Base-by-base conservation (phyloP, 2,797 vertebrate genomes). In the Sebastes minor region DNA sequence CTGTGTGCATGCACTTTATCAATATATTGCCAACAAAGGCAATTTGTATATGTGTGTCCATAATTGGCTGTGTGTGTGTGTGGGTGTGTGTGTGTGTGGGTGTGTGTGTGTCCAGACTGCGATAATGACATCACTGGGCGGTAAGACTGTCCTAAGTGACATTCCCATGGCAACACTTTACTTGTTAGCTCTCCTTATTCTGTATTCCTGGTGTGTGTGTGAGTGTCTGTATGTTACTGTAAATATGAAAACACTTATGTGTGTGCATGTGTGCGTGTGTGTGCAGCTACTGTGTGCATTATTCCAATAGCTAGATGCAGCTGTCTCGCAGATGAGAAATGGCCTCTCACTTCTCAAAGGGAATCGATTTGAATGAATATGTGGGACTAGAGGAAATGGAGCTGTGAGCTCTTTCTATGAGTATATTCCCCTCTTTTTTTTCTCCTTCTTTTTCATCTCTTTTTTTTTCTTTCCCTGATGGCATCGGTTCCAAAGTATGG, bases 341-440 rank as follows among this genome's bases (percentile, higher is more conserved):
- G 79, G 89, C 90, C 84, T 78, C 89, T 84, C 78, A 74, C 86
- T 81, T 81, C 85, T 90, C 79, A 89, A 83, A 90, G 88, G 79
- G 87, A 92, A 90, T 91, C 81, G 76, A 91, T 93, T 91, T 86
- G 74, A 89, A 89, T 89, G 90, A 92, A 92, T 85, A 83, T 77
- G 75, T 76, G 71, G 70, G 66, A 78, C 81, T 38, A 38, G 59
- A 83, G 83, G 84, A 91, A 91, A 92, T 84, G 62, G 67, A 91
- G 85, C 71, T 65, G 86, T 90, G 87, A 80, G 76, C 67, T 65
- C 63, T 57, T 57, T 88, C 83, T 76, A 42, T 76, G 57, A 87
- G 63, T 77, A 28, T 49, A 75, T 86, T 76, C 71, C 18, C 69
- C 63, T 32, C 38, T 20, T 22, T 74, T 69, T n/a, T 13, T 3